Conservation (phyloP, 1,140 invertebrate genomes). For the Nebria ingens region DNA sequence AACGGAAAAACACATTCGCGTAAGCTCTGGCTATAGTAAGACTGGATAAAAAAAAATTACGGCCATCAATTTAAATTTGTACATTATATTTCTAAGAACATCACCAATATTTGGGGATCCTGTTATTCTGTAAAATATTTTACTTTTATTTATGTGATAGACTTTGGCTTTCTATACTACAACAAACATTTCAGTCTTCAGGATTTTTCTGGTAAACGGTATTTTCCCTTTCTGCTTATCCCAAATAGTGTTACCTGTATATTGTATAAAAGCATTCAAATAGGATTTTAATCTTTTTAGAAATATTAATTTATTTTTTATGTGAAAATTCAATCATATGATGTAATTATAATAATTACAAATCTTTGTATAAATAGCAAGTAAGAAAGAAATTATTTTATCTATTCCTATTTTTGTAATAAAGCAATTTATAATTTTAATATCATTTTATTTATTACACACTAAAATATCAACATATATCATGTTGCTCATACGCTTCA, state of each 20-base stretch:
- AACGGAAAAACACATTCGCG: conserved; percentile 32
- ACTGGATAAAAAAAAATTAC: conserved; percentile 18
- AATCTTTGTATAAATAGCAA: neutral
- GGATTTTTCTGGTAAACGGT: neutral
- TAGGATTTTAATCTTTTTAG: neutral
- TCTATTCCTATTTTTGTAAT: conserved; percentile 16
- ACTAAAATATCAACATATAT: too few species aligned
- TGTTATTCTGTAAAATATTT: neutral
- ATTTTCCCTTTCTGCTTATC: neutral
- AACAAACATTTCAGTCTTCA: neutral
- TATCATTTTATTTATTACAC: conserved; percentile 1
- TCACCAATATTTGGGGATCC: conserved; percentile 5
- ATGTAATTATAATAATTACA: conserved; percentile 9
- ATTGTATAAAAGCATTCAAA: neutral
- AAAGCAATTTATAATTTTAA: neutral
- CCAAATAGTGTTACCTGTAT: conserved; percentile 2
- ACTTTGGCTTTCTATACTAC: neutral
- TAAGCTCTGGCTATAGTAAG: conserved; percentile 40
- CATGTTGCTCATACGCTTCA: too few species aligned
- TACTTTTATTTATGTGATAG: neutral
- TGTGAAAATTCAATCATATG: neutral
- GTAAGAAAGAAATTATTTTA: conserved; percentile 5
- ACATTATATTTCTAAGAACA: neutral
- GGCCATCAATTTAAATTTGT: conserved; percentile 13
- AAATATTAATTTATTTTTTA: conserved; percentile 6